Evolutionary conservation across 2,113 vertebrate genomes (phyloP), one percentile per base, ranked within the genome.

Genomic region (Psephotus haematonotus): DNA sequence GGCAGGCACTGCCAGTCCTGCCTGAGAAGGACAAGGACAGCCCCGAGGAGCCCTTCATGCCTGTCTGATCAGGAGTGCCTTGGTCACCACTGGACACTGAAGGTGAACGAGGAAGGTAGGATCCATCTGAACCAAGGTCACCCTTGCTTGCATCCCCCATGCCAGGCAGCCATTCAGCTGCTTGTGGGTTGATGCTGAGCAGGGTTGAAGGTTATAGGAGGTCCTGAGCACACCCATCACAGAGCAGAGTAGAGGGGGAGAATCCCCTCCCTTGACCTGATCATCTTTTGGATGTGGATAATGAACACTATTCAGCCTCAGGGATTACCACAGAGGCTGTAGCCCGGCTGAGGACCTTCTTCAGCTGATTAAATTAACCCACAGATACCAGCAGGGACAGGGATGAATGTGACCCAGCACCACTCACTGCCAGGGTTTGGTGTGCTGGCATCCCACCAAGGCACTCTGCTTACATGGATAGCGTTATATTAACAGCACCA

Each of bases 11-110:
- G 84, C 70, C 79, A 53, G 46, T 59, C 27, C 69, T 88, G n/a
- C 49, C 60, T 3, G 1, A 64, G 57, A 72, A 95, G 90, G 93
- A 65, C 31, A 0, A 88, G 69, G 19, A 2, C 27, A 35, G 92
- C 96, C 86, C 43, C 8, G 0, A 71, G 96, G n/a, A 70, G 87
- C 69, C 88, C 88, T 96, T 96, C 96, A 82, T 89, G 96, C 88
- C 88, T 96, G 96, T 92, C 93, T 47, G 57, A 89, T 83, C 22
- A 0, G 59, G 53, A 94, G 50, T 1, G 1, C 67, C 93, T 60
- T 4, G 1, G 50, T 57, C 65, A 13, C 15, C 0, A 6, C 81
- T 3, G 84, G 93, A 50, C 25, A 0, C 39, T 57, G 79, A 82
- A 92, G 79, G 82, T 50, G 63, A 53, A 17, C 63, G 11, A 64